A percentile compares a stretch with the other conserved stretches of the same genome.
These are phyloP conservation scores for Leucosticte australis DNA, from an alignment of 2,113 vertebrate species.

Conservation along the genomic window DNA sequence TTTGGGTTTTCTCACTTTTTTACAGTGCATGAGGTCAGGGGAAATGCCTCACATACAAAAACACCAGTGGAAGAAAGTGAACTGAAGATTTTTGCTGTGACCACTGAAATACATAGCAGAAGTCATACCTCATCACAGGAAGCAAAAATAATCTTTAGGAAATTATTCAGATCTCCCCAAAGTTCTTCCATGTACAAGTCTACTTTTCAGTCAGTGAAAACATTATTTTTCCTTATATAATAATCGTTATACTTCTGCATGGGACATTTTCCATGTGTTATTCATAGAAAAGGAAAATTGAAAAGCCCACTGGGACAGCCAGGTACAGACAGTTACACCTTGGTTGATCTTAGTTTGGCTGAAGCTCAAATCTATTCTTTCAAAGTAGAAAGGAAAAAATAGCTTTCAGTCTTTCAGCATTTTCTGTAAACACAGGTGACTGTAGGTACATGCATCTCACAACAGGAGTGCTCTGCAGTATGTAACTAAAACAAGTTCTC, in stretches of 20 bases:
- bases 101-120: not conserved
- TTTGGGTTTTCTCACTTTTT: not conserved
- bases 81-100: not conserved
- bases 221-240: not conserved
- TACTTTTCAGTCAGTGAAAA: not conserved
- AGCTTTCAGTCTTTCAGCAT: not conserved
- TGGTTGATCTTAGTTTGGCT: not conserved
- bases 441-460: not conserved
- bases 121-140: not conserved
- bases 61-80: not conserved
- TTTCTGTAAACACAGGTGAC: not conserved
- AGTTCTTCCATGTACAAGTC: not conserved
- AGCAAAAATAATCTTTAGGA: not conserved
- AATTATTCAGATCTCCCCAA: not conserved
- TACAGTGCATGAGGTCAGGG: not conserved
- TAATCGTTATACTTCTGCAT: not conserved
- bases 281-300: not conserved
- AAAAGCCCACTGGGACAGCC: not conserved
- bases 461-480: not conserved
- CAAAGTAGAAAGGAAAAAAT: not conserved
- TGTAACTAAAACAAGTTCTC: not conserved
- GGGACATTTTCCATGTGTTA: not conserved
- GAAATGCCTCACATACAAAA: not conserved
- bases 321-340: not conserved
- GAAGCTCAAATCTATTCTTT: not conserved